phyloP scores from a whole-genome alignment of 2,797 vertebrate species.

The Semotilus atromaculatus region DNA sequence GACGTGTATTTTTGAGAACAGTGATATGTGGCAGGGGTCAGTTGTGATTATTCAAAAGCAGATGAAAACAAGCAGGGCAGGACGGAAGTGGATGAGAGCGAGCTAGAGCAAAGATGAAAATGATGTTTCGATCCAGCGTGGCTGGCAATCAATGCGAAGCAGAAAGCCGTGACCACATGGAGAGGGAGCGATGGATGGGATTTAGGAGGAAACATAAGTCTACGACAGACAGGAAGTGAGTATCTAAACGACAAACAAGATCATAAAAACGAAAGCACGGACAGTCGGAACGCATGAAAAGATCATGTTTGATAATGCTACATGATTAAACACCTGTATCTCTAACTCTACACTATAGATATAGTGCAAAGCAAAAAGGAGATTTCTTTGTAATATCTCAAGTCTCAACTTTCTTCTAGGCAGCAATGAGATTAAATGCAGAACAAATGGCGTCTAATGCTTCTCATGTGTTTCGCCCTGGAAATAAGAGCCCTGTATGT shows the following conservation, averaged over 20 bases:
- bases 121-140: slow-evolving; percentile 47
- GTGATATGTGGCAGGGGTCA: background rate
- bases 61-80: slow-evolving; percentile 14
- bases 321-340: background rate
- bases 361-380: background rate
- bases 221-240: background rate
- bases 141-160: slow-evolving; percentile 42
- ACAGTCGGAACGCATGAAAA: background rate
- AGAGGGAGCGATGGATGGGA: background rate
- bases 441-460: slow-evolving; percentile 1
- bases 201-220: slow-evolving; percentile 17
- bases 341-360: background rate
- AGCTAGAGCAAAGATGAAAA: slow-evolving; percentile 37
- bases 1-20: background rate
- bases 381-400: background rate
- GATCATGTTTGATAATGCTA: background rate
- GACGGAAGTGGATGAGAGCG: slow-evolving; percentile 5
- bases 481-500: background rate
- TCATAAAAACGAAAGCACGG: background rate
- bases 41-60: slow-evolving; percentile 39
- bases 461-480: background rate
- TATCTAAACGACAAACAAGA: background rate
- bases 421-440: background rate
- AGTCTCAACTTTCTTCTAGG: background rate
- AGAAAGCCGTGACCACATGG: slow-evolving; percentile 41